Percentiles rank a stretch among this genome's conserved stretches.
Conservation (phyloP, 2,113 vertebrate species). For the Orcinus orca region DNA sequence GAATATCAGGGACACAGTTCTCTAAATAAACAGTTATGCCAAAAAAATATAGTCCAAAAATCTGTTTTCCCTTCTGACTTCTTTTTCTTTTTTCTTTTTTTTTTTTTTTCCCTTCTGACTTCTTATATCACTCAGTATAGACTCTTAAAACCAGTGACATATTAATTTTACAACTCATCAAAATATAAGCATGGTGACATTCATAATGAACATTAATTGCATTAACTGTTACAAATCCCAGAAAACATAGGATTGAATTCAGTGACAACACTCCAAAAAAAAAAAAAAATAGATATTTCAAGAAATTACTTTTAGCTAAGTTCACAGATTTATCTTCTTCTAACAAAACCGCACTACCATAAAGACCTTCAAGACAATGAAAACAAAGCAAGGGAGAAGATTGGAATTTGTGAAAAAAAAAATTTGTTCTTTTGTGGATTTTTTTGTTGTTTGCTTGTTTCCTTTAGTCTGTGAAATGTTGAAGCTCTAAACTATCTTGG, state of each 20-base stretch:
- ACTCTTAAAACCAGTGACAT: not conserved
- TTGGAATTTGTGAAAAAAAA: not conserved
- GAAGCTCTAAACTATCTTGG: not conserved
- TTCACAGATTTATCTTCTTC: not conserved
- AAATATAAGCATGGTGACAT: not conserved
- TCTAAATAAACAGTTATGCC: not conserved
- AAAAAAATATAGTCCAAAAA: not conserved
- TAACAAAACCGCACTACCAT: not conserved
- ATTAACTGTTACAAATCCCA: not conserved
- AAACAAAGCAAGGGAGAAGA: not conserved
- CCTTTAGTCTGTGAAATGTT: not conserved
- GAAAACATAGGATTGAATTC: not conserved
- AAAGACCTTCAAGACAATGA: not conserved
- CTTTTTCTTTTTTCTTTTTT: not conserved
- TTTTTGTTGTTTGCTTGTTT: not conserved
- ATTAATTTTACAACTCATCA: not conserved
- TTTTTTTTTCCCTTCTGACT: not conserved
- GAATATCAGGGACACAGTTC: not conserved
- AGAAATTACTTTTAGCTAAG: not conserved
- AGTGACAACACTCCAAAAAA: not conserved
- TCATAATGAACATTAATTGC: not conserved
- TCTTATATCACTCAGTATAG: not conserved
- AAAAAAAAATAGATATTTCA: not conserved
- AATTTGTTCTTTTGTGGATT: not conserved
- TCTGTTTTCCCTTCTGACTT: not conserved